Percentiles rank a stretch among this genome's conserved stretches.
These are phyloP conservation scores for Mormyrus proboscirostris DNA, from an alignment of 2,797 vertebrate genomes.

Conservation along the genomic window DNA sequence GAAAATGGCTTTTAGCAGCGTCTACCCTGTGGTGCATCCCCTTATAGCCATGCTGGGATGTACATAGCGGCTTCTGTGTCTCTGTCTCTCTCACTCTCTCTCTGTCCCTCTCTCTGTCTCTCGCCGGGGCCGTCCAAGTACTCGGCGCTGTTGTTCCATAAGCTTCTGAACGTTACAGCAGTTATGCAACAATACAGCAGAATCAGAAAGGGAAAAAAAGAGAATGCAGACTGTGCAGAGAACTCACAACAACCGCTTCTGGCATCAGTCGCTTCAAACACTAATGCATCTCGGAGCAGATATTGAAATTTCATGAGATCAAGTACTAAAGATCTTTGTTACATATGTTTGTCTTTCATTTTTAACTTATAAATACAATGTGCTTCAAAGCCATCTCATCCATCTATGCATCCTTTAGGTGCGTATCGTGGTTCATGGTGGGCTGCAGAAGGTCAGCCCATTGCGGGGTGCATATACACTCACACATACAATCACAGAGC, in stretches of 20 bases:
- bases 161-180: background rate
- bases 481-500: background rate
- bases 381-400: background rate
- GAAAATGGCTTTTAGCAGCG: conserved; percentile 45
- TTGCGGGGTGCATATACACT: background rate
- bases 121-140: background rate
- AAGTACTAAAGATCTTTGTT: background rate
- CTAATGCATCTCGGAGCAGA: background rate
- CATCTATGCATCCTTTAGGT: background rate
- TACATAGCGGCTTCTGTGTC: background rate
- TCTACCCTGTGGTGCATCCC: conserved; percentile 22
- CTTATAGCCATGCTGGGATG: background rate
- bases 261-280: background rate
- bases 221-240: background rate
- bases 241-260: background rate
- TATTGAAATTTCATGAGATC: background rate
- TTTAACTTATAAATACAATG: background rate
- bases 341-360: background rate
- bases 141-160: background rate
- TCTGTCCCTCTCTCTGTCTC: background rate
- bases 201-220: background rate
- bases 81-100: background rate
- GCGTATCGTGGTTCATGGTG: background rate
- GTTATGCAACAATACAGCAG: background rate
- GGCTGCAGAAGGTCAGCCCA: background rate